Percentiles rank a stretch among this genome's conserved stretches.
phyloP scores from a whole-genome alignment of 2,888 invertebrate genomes.

The Mythimna albipuncta region DNA sequence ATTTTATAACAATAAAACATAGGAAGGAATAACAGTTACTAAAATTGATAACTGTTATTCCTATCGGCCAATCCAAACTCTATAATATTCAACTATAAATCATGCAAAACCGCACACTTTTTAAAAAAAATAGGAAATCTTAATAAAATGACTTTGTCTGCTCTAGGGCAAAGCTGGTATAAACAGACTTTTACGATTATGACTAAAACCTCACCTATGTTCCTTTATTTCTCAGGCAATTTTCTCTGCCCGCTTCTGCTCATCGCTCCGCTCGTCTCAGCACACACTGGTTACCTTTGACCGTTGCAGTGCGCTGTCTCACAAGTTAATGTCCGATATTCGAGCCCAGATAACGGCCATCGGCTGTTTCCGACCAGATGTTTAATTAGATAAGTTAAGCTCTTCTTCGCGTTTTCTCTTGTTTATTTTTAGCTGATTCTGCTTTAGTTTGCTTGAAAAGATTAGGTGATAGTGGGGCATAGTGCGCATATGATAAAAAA shows the following conservation, averaged over 20 bases:
- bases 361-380: conserved; percentile 76
- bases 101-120: too few species aligned
- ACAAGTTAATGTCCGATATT: conserved; percentile 80
- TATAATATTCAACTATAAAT: not conserved
- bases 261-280: conserved; percentile 66
- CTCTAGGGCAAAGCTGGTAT: too few species aligned
- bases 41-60: not conserved
- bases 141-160: too few species aligned
- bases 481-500: not conserved
- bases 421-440: conserved; percentile 57
- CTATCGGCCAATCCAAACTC: not conserved
- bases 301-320: conserved; percentile 73
- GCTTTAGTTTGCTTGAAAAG: conserved; percentile 39
- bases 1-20: too few species aligned
- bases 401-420: conserved; percentile 55
- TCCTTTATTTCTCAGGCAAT: too few species aligned
- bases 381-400: conserved; percentile 81
- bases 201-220: too few species aligned
- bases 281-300: conserved; percentile 75
- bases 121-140: too few species aligned
- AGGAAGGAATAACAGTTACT: too few species aligned
- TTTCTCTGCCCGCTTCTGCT: conserved; percentile 33
- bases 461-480: conserved; percentile 19
- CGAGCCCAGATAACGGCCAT: conserved; percentile 77
- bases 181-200: too few species aligned